Conservation (phyloP, 92 coral and sea anemone genomes). For the Parazoanthus swiftii region DNA sequence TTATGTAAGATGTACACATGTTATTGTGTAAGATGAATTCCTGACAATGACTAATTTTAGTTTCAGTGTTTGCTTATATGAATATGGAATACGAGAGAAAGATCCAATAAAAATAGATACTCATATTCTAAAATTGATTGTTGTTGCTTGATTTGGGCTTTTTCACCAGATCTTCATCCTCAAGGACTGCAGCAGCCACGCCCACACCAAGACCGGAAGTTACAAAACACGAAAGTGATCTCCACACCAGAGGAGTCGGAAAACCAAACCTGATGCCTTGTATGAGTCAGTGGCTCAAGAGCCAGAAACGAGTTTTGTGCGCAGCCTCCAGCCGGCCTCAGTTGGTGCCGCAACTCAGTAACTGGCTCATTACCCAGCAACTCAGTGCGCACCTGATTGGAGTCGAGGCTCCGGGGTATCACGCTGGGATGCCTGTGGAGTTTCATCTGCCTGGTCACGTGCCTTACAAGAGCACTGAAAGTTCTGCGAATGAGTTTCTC, state of each 20-base stretch:
- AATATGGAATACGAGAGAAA: background rate
- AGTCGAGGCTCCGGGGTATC: constrained; percentile 42
- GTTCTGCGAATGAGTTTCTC: background rate
- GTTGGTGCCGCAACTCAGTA: constrained; percentile 38
- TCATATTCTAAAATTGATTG: background rate
- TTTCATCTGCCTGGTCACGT: constrained; percentile 5
- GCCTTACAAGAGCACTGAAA: background rate
- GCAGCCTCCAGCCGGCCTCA: constrained; percentile 24
- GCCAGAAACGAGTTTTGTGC: background rate
- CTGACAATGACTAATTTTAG: background rate
- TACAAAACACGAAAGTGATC: background rate
- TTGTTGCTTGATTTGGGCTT: background rate
- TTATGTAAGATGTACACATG: background rate
- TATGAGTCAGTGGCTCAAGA: constrained; percentile 28
- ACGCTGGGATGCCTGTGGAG: constrained; percentile 33
- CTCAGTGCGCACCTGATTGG: constrained; percentile 37
- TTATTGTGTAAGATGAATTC: no score
- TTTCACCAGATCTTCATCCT: background rate
- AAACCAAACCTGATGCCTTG: constrained; percentile 29
- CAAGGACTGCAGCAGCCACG: background rate
- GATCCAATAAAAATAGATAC: background rate
- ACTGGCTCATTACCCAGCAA: constrained; percentile 27
- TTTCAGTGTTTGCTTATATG: background rate
- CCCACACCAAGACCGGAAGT: background rate
- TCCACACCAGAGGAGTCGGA: background rate